phyloP scores from a whole-genome alignment of 2,113 vertebrate species.

The Brachyistius frenatus region DNA sequence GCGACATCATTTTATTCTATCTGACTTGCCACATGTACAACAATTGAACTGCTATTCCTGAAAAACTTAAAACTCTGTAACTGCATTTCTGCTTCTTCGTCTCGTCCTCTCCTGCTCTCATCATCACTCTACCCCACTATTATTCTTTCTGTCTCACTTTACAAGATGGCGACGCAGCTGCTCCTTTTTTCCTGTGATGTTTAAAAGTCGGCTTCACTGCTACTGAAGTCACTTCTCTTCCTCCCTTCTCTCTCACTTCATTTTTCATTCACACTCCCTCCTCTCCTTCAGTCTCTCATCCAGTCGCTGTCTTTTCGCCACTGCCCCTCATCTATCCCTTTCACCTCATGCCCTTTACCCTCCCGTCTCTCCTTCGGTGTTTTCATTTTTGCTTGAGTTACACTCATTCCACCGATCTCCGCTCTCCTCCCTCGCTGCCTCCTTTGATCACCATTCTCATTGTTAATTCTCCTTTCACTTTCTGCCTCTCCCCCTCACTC shows the following conservation, averaged over 20 bases:
- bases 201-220: slow-evolving; percentile 17
- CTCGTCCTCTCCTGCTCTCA: not conserved
- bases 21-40: not conserved
- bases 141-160: slow-evolving; percentile 39
- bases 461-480: slow-evolving; percentile 52
- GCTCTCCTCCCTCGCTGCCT: slow-evolving; percentile 32
- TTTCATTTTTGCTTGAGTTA: slow-evolving; percentile 52
- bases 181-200: slow-evolving; percentile 35
- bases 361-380: slow-evolving; percentile 8
- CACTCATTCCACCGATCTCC: slow-evolving; percentile 16
- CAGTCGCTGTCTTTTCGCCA: not conserved
- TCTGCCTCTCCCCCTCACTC: slow-evolving; percentile 44
- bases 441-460: slow-evolving; percentile 47
- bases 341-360: slow-evolving; percentile 56
- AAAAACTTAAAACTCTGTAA: not conserved
- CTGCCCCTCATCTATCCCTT: slow-evolving; percentile 9
- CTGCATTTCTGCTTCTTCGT: not conserved
- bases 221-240: slow-evolving; percentile 56
- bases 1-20: not conserved
- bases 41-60: not conserved
- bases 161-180: not conserved
- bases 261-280: slow-evolving; percentile 53
- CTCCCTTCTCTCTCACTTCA: slow-evolving; percentile 53
- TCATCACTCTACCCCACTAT: slow-evolving; percentile 4
- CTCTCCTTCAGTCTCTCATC: slow-evolving; percentile 20